Conservation (phyloP, 2,113 vertebrate species). For the Lonchura striata region DNA sequence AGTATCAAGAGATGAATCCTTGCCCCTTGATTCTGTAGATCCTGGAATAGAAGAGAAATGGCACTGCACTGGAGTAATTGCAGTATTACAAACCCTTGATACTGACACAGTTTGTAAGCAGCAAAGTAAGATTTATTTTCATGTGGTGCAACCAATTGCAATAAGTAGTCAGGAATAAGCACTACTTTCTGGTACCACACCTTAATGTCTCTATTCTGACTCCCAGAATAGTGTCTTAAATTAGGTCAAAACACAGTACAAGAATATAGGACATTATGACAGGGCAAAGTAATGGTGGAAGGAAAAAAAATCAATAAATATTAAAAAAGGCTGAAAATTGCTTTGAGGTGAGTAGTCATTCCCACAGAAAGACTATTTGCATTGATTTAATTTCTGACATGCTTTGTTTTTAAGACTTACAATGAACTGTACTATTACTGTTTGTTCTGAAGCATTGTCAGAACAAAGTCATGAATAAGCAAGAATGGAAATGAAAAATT, state of each 20-base stretch:
- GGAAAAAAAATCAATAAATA: slow-evolving; percentile 26
- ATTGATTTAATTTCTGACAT: slow-evolving; percentile 44
- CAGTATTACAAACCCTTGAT: not conserved
- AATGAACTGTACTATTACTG: not conserved
- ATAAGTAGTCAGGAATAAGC: not conserved
- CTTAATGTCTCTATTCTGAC: not conserved
- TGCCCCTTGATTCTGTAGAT: not conserved
- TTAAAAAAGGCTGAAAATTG: slow-evolving; percentile 15
- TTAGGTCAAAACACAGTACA: not conserved
- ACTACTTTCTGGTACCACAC: not conserved
- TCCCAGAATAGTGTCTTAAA: not conserved
- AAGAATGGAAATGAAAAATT: slow-evolving; percentile 3
- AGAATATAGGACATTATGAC: not conserved
- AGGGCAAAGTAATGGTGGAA: not conserved
- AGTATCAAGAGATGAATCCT: not conserved
- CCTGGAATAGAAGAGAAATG: not conserved
- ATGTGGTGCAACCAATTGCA: not conserved
- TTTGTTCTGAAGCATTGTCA: not conserved
- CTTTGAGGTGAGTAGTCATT: slow-evolving; percentile 13
- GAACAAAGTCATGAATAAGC: slow-evolving; percentile 3
- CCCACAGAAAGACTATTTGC: slow-evolving; percentile 6
- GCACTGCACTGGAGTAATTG: not conserved
- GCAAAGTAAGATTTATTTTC: not conserved
- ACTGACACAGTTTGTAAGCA: not conserved
- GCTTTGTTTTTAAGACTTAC: slow-evolving; percentile 21